Evolutionary conservation across 2,797 vertebrate species (phyloP).

Genomic region (Morelia viridis): DNA sequence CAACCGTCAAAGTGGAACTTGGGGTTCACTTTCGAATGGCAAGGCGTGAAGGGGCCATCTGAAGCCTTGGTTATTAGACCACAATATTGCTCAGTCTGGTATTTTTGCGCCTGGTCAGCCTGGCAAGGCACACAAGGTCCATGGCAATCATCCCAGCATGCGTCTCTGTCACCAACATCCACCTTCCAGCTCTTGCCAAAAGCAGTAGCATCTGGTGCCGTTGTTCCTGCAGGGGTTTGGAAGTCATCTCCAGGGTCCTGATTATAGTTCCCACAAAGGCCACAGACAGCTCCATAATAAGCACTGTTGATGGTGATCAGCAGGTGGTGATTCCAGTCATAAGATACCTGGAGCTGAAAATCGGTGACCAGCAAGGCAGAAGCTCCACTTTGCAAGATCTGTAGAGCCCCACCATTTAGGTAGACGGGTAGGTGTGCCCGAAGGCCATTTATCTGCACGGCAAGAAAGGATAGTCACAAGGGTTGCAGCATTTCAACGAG

Average conservation of each 20-base stretch:
- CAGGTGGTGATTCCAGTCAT: not conserved
- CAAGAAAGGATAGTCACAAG: not conserved
- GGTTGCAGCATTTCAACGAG: too few relatives aligned
- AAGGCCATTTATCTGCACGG: not conserved
- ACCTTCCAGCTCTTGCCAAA: not conserved
- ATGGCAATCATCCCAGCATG: slow-evolving; percentile 23
- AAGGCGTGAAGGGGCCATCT: not conserved
- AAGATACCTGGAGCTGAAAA: not conserved
- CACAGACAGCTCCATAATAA: not conserved
- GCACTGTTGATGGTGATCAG: not conserved
- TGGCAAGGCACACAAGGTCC: slow-evolving; percentile 1
- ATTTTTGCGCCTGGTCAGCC: not conserved
- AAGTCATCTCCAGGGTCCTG: not conserved
- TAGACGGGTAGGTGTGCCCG: not conserved
- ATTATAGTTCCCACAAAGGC: slow-evolving; percentile 14
- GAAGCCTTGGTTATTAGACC: not conserved
- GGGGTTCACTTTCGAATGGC: slow-evolving; percentile 13
- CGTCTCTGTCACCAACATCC: not conserved
- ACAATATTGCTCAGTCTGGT: not conserved
- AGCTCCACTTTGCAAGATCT: not conserved
- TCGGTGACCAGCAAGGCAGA: not conserved
- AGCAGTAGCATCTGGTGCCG: not conserved
- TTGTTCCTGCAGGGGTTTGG: not conserved
- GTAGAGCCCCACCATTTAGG: not conserved
- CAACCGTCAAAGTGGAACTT: not conserved